Percentiles rank a stretch among this genome's conserved stretches.
phyloP scores from a whole-genome alignment of 1,140 invertebrate species.

The Dermatophagoides farinae region DNA sequence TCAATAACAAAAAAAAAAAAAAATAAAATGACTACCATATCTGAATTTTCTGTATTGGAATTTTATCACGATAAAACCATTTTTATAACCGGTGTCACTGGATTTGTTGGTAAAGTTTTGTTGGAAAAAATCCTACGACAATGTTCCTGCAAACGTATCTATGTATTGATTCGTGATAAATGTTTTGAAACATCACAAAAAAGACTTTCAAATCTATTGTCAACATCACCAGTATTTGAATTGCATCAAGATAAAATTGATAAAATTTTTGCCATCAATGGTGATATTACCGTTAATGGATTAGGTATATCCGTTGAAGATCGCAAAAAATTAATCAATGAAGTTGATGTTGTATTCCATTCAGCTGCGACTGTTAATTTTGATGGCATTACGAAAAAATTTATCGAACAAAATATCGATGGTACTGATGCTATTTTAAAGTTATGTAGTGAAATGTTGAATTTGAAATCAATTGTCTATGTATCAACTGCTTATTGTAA shows the following conservation, averaged over 20 bases:
- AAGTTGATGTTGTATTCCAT: slow-evolving; percentile 82
- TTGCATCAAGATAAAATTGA: slow-evolving; percentile 19
- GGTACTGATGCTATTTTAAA: slow-evolving; percentile 56
- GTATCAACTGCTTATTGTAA: slow-evolving; percentile 22
- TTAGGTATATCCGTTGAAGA: slow-evolving; percentile 63
- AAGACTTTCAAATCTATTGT: slow-evolving; percentile 21
- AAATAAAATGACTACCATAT: no score
- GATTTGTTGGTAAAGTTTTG: slow-evolving; percentile 47
- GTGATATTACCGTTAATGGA: slow-evolving; percentile 69
- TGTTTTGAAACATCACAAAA: slow-evolving; percentile 21
- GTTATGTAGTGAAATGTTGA: slow-evolving; percentile 14
- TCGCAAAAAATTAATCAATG: slow-evolving; percentile 41
- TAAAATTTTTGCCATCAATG: slow-evolving; percentile 65
- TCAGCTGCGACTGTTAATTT: slow-evolving; percentile 93
- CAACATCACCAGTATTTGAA: slow-evolving; percentile 12
- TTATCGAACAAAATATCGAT: slow-evolving; percentile 66
- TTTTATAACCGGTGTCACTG: slow-evolving; percentile 42
- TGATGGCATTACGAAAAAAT: slow-evolving; percentile 68
- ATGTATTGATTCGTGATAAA: slow-evolving; percentile 27
- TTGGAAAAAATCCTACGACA: slow-evolving; percentile 31
- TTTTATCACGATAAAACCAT: slow-evolving; percentile 44
- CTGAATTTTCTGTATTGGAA: slow-evolving; percentile 18
- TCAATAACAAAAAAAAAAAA: no score
- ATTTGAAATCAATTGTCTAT: slow-evolving; percentile 16
- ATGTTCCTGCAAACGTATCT: slow-evolving; percentile 24